Evolutionary conservation across 2,888 invertebrate species (phyloP), one percentile per base, ranked within the genome.

Genomic region (Pyrrhia umbra): DNA sequence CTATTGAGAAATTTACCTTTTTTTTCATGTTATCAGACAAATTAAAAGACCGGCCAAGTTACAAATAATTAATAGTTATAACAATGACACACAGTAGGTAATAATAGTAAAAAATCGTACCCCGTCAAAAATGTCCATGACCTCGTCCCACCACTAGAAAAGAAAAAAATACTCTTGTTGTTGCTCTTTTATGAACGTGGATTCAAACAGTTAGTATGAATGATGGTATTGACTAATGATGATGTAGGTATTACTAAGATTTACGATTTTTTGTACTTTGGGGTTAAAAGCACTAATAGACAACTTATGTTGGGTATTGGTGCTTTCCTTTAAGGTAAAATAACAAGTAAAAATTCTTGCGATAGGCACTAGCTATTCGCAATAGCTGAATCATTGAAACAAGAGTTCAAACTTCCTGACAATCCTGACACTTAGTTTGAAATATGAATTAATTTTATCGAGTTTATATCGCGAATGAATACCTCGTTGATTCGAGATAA

Each of bases 121-220:
- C 97, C 97, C 98, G 92, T 98, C 98, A 96, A 98, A 98, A 96
- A 98, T 98, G 96, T 98, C 98, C 97, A 98, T 97, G 95, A 98
- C 97, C 96, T 98, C 98, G 97, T 98, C 98, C 98, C 98, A 98
- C 98, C 98, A 98, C 98, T 98, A 97, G 96, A 98, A 97, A 96
- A 96, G 92, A 96, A 95, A 96, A 96, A 95, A 92, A 83, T 62
- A 52, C 37, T 83, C 80, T 82, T 83, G 81, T 87, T 84, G 85
- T 86, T 83, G 85, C 81, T 87, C 85, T 80, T 79, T 80, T 77
- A 79, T 76, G 79, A 61, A 57, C 56, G 62, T 79, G 58, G 37
- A 46, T 30, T 59, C 68, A 73, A 65, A 73, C 74, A 61, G 73
- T 80, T 77, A 71, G 51, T 61, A 49, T 47, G 4, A 23, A 68